Base-by-base conservation (phyloP, 2,888 invertebrate species). In the Caenorhabditis macrosperma region DNA sequence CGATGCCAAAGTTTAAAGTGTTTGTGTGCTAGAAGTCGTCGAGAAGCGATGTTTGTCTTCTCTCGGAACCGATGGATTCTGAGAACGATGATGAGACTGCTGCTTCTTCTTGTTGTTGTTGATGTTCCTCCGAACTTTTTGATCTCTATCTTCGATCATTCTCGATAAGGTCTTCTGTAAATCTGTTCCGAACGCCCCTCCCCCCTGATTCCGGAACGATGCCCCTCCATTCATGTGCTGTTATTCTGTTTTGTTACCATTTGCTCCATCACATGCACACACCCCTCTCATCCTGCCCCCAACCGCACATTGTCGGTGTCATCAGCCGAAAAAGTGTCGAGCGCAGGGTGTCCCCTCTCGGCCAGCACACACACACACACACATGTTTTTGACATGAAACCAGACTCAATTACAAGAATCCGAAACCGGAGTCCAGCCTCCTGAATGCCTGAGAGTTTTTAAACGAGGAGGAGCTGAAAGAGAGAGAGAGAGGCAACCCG, bases 371-470 rank as follows among this genome's bases (percentile, higher is more conserved):
- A n/a, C n/a, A 20, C 33, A 33, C 33, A 12, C 22, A 20, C 57
- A 38, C 38, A 38, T 57, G 57, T 57, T 57, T 57, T 57, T 57
- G 57, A 57, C 57, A 57, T 35, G 57, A 57, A 57, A 57, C 33
- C 35, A 35, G 57, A 57, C 57, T 57, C 57, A 57, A 57, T 57
- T 57, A 57, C 57, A 57, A 35, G 24, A 35, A 57, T 38, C 38
- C 57, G 15, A 17, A 15, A n/a, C 57, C 44, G 44, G 17, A 44
- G 44, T 44, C 44, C 17, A 20, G 54, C 54, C 28, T 17, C 30
- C 28, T 28, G 52, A 26, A 26, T 17, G 26, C 24, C 22, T n/a
- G n/a, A n/a, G n/a, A n/a, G n/a, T n/a, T n/a, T n/a, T n/a, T n/a
- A n/a, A n/a, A n/a, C n/a, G n/a, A n/a, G n/a, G n/a, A n/a, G n/a